phyloP scores from a whole-genome alignment of 2,797 vertebrate species.

The Eremophila alpestris region DNA sequence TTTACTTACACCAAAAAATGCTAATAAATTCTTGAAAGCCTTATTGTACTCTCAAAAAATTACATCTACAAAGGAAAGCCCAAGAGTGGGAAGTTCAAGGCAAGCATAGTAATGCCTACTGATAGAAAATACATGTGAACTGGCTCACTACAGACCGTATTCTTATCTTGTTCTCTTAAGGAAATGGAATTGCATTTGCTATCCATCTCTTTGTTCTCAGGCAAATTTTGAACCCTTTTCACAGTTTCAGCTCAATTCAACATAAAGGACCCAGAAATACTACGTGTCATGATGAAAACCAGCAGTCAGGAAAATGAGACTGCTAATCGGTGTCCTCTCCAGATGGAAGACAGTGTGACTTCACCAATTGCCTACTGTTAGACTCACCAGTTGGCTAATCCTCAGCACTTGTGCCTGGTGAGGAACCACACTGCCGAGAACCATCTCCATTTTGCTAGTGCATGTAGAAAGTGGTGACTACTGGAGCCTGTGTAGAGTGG shows the following conservation, averaged over 20 bases:
- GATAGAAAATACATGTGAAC: not conserved
- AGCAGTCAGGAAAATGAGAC: not conserved
- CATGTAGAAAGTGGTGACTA: accelerated
- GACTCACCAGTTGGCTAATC: not conserved
- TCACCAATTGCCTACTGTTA: not conserved
- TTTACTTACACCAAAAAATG: not conserved
- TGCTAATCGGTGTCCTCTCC: not conserved
- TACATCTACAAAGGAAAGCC: not conserved
- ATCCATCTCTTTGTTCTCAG: not conserved
- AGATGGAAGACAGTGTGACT: not conserved
- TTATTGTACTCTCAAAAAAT: not conserved
- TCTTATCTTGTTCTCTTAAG: not conserved
- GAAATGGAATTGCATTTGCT: not conserved
- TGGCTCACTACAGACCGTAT: accelerated
- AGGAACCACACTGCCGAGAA: accelerated
- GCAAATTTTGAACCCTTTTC: not conserved
- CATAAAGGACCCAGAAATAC: not conserved
- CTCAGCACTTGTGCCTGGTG: not conserved
- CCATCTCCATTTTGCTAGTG: not conserved
- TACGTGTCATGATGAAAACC: accelerated
- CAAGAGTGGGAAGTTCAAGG: not conserved
- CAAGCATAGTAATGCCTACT: not conserved
- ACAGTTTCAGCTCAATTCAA: not conserved
- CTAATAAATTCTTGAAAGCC: not conserved
- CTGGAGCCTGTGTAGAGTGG: accelerated